phyloP scores from a whole-genome alignment of 1,140 invertebrate genomes.

The Steinernema khuongi region DNA sequence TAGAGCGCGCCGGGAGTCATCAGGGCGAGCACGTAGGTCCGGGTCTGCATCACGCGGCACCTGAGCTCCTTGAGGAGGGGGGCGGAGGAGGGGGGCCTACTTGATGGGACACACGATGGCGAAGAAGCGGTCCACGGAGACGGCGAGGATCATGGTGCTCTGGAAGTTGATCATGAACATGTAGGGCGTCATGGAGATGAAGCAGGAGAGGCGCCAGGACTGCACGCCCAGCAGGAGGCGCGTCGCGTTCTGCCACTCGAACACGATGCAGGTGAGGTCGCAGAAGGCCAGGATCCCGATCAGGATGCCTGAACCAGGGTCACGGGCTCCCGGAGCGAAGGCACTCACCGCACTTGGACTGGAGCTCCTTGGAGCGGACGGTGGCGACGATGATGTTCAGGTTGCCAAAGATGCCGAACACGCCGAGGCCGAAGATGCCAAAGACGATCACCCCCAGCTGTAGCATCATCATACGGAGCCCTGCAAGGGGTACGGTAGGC shows the following conservation, averaged over 20 bases:
- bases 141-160: neutral
- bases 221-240: neutral
- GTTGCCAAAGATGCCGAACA: neutral
- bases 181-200: neutral
- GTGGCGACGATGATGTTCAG: neutral
- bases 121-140: neutral
- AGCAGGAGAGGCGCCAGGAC: neutral
- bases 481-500: too few relatives aligned
- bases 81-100: neutral
- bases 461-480: neutral
- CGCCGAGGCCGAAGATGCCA: neutral
- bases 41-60: neutral
- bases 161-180: slow-evolving; percentile 10
- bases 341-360: neutral
- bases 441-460: neutral
- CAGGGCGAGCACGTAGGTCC: neutral
- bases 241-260: neutral
- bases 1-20: neutral
- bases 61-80: neutral
- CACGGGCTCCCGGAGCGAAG: neutral
- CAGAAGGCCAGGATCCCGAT: slow-evolving; percentile 3
- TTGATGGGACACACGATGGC: neutral
- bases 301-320: neutral
- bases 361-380: neutral
- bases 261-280: neutral